Evolutionary conservation across 2,113 vertebrate species (phyloP).

Genomic region (Crotalus horridus): DNA sequence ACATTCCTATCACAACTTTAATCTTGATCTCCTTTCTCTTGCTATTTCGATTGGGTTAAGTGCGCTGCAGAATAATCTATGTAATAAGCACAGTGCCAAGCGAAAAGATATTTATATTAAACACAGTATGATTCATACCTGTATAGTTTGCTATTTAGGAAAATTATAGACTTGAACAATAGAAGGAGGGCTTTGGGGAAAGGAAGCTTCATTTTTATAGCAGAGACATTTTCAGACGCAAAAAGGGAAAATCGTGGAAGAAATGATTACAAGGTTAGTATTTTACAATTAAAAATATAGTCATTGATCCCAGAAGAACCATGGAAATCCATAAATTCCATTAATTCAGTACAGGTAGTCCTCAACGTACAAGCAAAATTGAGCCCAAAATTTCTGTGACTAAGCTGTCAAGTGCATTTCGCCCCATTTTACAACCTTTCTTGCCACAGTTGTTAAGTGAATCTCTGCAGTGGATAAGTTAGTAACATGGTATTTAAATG

Average conservation of each 20-base stretch:
- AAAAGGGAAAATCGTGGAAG: neutral
- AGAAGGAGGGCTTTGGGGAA: neutral
- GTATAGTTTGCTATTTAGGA: conserved; percentile 57
- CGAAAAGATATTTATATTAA: conserved; percentile 55
- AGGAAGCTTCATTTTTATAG: conserved; percentile 4
- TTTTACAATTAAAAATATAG: neutral
- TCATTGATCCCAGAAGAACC: neutral
- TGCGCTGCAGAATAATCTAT: conserved; percentile 46
- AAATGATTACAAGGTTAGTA: neutral
- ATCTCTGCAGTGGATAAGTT: too few species aligned
- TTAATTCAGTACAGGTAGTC: neutral
- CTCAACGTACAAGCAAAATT: neutral
- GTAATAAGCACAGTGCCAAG: conserved; percentile 38
- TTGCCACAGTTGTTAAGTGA: neutral
- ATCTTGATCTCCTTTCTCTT: conserved; percentile 42
- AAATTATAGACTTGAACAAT: conserved; percentile 54
- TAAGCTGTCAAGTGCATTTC: neutral
- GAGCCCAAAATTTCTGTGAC: neutral
- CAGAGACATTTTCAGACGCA: neutral
- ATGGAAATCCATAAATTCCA: neutral
- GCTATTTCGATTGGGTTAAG: conserved; percentile 48
- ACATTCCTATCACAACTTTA: conserved; percentile 55
- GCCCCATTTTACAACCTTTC: too few species aligned
- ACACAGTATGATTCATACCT: conserved; percentile 52
- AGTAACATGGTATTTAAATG: neutral